A percentile compares a stretch with the other conserved stretches of the same genome.
Conservation (phyloP, 2,888 invertebrate species). For the Pedicia rivosa region DNA sequence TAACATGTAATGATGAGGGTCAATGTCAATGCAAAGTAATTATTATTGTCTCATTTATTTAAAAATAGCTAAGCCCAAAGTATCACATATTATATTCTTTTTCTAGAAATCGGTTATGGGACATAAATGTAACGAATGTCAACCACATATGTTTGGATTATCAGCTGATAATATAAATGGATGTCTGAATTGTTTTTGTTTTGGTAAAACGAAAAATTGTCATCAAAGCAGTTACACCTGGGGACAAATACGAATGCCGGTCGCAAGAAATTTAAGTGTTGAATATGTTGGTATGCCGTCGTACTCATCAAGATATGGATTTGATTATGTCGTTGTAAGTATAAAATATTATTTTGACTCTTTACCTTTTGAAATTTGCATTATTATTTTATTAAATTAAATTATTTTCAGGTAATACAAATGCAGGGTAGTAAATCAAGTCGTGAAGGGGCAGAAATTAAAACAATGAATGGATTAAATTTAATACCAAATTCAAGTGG, state of each 20-base stretch:
- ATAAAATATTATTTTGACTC: neutral
- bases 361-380: neutral
- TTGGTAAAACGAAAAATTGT: conserved; percentile 69
- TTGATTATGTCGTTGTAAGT: conserved; percentile 27
- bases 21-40: conserved; percentile 79
- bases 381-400: neutral
- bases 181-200: conserved; percentile 94
- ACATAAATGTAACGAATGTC: conserved; percentile 68
- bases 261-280: conserved; percentile 34
- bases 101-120: conserved; percentile 65
- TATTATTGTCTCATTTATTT: conserved; percentile 1
- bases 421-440: conserved; percentile 23
- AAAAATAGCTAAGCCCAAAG: too few species aligned
- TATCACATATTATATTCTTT: conserved; percentile 13
- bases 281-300: conserved; percentile 24
- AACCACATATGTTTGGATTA: conserved; percentile 73
- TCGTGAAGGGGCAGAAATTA: conserved; percentile 32
- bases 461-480: conserved; percentile 39
- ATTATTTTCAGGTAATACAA: conserved; percentile 18
- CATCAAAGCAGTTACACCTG: conserved; percentile 67
- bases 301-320: conserved; percentile 21
- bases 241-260: conserved; percentile 54
- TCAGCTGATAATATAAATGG: conserved; percentile 62
- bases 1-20: conserved; percentile 57
- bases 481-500: conserved; percentile 41